A percentile compares a stretch with the other conserved stretches of the same genome.
Evolutionary conservation across 2,797 vertebrate species (phyloP).

Genomic region (Onychomys arenicola): DNA sequence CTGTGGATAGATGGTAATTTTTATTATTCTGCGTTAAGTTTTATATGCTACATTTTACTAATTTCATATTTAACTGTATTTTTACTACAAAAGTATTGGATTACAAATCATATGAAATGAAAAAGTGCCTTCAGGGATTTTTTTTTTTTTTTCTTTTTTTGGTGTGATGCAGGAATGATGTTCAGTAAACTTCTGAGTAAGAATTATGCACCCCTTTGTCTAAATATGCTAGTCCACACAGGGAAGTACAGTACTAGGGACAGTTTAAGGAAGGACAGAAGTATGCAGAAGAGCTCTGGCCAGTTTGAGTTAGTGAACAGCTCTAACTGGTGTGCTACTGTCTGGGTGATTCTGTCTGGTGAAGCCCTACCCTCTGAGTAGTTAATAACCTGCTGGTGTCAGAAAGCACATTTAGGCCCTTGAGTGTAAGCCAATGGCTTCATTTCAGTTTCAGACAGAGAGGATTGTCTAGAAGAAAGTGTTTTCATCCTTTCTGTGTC

Average conservation of each 20-base stretch:
- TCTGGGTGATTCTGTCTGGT: neutral
- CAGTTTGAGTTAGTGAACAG: constrained; percentile 34
- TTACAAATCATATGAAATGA: constrained; percentile 62
- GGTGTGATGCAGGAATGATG: constrained; percentile 58
- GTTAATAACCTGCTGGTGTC: neutral
- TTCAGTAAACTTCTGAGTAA: constrained; percentile 76
- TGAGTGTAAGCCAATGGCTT: neutral
- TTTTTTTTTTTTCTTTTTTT: neutral
- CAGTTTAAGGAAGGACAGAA: neutral
- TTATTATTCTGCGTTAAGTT: constrained; percentile 73
- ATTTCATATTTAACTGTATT: constrained; percentile 80
- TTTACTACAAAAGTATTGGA: constrained; percentile 71
- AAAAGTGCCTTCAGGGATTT: constrained; percentile 70
- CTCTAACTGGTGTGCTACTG: constrained; percentile 40
- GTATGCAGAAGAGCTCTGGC: neutral
- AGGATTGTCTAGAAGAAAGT: neutral
- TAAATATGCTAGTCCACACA: neutral
- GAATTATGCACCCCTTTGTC: constrained; percentile 51
- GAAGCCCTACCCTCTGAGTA: neutral
- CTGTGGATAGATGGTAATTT: constrained; percentile 41
- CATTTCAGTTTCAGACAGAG: neutral
- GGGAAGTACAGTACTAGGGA: neutral
- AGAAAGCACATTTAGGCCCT: neutral
- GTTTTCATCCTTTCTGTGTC: neutral
- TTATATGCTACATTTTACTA: constrained; percentile 78